Evolutionary conservation across 2,113 vertebrate genomes (phyloP).

Genomic region (Chlamydotis undulata): DNA sequence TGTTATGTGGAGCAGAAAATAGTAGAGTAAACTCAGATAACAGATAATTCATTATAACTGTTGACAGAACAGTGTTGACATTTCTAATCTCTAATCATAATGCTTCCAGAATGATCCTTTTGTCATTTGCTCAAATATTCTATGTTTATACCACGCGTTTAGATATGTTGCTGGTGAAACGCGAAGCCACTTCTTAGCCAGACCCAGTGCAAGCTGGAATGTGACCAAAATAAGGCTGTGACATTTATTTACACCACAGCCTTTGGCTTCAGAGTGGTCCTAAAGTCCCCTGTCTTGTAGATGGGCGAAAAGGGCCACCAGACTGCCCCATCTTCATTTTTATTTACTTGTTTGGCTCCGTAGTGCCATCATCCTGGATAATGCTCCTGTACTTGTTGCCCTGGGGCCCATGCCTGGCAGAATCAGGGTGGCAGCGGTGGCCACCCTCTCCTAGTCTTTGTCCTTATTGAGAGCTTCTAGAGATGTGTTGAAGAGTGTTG

Average conservation of each 20-base stretch:
- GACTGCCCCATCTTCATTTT: neutral
- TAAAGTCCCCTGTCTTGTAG: neutral
- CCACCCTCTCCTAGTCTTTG: neutral
- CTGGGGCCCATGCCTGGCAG: rapidly evolving
- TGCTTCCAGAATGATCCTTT: neutral
- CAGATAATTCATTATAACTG: neutral
- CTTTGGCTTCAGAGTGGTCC: neutral
- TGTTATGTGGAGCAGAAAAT: neutral
- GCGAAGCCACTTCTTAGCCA: neutral
- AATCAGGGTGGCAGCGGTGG: neutral
- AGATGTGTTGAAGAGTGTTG: neutral
- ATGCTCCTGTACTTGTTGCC: neutral
- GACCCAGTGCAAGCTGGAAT: neutral
- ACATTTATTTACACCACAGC: neutral
- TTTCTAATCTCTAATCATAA: neutral
- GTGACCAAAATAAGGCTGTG: neutral
- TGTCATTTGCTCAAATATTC: neutral
- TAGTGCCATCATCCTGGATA: rapidly evolving
- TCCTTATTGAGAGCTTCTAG: neutral
- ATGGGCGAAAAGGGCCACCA: neutral
- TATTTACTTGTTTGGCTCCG: neutral
- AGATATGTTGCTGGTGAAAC: neutral
- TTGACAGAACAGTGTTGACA: neutral
- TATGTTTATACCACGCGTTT: neutral
- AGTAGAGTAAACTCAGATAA: neutral